Percentiles rank a stretch among this genome's conserved stretches.
These are phyloP conservation scores for Sminthurides aquaticus DNA, from an alignment of 2,888 invertebrate species.

Conservation along the genomic window DNA sequence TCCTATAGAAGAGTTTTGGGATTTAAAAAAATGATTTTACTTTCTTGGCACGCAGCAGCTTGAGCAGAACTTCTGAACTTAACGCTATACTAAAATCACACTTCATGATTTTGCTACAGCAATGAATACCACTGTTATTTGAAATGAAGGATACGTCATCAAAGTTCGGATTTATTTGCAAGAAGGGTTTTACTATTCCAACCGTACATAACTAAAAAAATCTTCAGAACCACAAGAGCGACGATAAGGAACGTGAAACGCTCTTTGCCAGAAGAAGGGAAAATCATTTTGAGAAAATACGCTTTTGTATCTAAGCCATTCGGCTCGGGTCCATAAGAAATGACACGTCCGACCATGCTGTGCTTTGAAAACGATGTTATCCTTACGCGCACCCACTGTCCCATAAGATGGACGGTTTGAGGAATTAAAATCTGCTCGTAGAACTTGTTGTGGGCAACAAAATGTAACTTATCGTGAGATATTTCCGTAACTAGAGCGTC, in stretches of 20 bases:
- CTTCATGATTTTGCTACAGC: too few species aligned
- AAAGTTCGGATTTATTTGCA: not conserved
- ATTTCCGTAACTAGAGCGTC: constrained; percentile 85
- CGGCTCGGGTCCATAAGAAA: not conserved
- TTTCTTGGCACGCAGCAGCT: too few species aligned
- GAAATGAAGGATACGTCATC: not conserved
- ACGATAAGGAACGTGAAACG: too few species aligned
- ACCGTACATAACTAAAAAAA: not conserved
- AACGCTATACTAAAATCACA: too few species aligned
- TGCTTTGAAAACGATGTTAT: constrained; percentile 20
- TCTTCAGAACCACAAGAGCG: not conserved
- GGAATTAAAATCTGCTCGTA: constrained; percentile 65
- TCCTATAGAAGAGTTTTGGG: too few species aligned
- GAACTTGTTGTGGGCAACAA: constrained; percentile 88
- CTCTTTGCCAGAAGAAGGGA: too few species aligned
- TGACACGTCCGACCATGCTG: constrained; percentile 19
- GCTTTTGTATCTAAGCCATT: not conserved
- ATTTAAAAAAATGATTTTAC: too few species aligned
- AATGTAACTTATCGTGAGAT: constrained; percentile 81
- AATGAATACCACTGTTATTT: too few species aligned
- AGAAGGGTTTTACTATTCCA: not conserved
- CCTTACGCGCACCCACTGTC: constrained; percentile 20
- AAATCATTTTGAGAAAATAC: too few species aligned
- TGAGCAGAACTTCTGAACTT: too few species aligned
- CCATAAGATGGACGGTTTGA: constrained; percentile 14